Base-by-base conservation (phyloP, 2,888 invertebrate species). In the Acanthosepion lycidas region DNA sequence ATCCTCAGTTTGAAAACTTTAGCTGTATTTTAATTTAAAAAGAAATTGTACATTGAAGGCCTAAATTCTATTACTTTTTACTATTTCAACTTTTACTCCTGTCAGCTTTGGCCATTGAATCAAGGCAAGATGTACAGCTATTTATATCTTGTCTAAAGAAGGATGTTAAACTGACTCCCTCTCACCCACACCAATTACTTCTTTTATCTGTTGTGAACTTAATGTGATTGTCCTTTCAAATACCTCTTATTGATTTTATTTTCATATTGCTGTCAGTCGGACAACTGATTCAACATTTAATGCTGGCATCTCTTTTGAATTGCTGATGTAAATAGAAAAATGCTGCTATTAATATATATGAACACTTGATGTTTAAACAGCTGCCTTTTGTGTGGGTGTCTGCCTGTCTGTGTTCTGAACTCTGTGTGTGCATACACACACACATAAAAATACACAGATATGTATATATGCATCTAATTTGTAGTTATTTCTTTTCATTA, bases 361-460 rank as follows among this genome's bases (percentile, higher is more conserved):
- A n/a, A 78, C 33, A 78, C 78, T 78, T n/a, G 78, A 78, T 78
- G 78, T 78, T 78, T 78, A 78, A 78, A 78, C 78, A 78, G 78
- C 78, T 78, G 78, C 78, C 78, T 33, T 78, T 78, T 78, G n/a
- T 78, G 9, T 15, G n/a, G 23, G 59, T 59, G 6, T 59, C 20
- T 23, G n/a, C n/a, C 15, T 78, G 4, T 78, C n/a, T 78, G 78
- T 28, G 9, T 78, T 78, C 28, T 28, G 12, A 8, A n/a, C 33
- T 33, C 4, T n/a, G 15, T n/a, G 15, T 28, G n/a, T 78, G 12
- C n/a, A n/a, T 78, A n/a, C n/a, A n/a, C n/a, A 78, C n/a, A 64
- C 26, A 64, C 26, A 64, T n/a, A n/a, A n/a, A 33, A 33, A 33
- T 33, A 8, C 28, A 42, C 42, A 42, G 3, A 51, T 1, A 51